Evolutionary conservation across 1,140 invertebrate genomes (phyloP).

Genomic region (Dolichoris vasculosae): DNA sequence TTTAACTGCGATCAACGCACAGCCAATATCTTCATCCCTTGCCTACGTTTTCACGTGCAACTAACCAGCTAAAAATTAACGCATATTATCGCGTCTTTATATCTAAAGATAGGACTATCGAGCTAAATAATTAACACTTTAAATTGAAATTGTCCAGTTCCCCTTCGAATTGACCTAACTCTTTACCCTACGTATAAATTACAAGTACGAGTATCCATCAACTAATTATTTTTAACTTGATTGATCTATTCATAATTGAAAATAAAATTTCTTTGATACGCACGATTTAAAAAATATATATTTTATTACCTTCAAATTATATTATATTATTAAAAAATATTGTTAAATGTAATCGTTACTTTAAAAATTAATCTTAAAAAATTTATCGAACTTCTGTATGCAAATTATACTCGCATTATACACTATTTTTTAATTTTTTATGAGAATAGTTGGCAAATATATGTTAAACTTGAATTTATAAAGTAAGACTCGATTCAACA

Average conservation of each 20-base stretch:
- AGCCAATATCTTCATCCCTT: neutral
- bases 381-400: too few relatives aligned
- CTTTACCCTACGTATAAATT: neutral
- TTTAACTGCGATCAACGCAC: neutral
- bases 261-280: neutral
- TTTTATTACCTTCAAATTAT: neutral
- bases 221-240: neutral
- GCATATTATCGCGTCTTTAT: slow-evolving; percentile 23
- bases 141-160: slow-evolving; percentile 11
- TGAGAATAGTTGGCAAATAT: neutral
- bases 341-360: too few relatives aligned
- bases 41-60: neutral
- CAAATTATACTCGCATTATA: neutral
- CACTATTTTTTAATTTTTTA: neutral
- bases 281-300: neutral
- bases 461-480: neutral
- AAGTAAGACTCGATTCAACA: slow-evolving; percentile 6
- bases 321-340: too few relatives aligned
- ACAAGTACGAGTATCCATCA: neutral
- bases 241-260: neutral
- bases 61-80: slow-evolving; percentile 12
- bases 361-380: too few relatives aligned
- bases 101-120: slow-evolving; percentile 14
- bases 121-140: neutral
- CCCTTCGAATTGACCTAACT: slow-evolving; percentile 14